Conservation (phyloP, 2,888 invertebrate species). For the Campoletis raptor region DNA sequence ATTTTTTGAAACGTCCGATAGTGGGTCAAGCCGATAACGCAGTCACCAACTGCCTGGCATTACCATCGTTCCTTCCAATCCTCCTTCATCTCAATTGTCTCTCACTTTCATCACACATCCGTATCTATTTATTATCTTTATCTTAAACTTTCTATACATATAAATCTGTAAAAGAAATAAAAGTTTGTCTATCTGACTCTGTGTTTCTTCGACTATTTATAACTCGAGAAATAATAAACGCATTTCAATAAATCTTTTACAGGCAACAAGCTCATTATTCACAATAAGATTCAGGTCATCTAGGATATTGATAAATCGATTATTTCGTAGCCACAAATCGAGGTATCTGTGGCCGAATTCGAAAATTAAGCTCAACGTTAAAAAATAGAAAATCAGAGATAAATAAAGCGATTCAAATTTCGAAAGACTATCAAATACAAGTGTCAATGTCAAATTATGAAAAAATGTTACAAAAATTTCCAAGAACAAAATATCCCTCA, state of each 20-base stretch:
- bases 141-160: background rate
- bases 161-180: background rate
- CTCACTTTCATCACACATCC: conserved; percentile 15
- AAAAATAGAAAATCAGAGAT: too few relatives aligned
- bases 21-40: conserved; percentile 70
- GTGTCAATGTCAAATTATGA: too few relatives aligned
- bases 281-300: background rate
- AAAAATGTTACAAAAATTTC: too few relatives aligned
- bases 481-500: too few relatives aligned
- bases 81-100: conserved; percentile 49
- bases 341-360: background rate
- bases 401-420: too few relatives aligned
- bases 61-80: conserved; percentile 60
- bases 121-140: background rate
- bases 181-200: background rate
- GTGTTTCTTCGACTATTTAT: background rate
- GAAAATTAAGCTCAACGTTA: too few relatives aligned
- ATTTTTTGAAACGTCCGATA: conserved; percentile 69
- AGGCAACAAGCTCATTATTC: background rate
- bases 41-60: conserved; percentile 45
- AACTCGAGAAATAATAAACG: background rate
- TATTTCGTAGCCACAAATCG: background rate
- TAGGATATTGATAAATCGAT: background rate
- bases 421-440: too few relatives aligned
- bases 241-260: background rate